phyloP scores from a whole-genome alignment of 37 sponge, comb jelly and placozoan species.

The Lycopodina hypogea region DNA sequence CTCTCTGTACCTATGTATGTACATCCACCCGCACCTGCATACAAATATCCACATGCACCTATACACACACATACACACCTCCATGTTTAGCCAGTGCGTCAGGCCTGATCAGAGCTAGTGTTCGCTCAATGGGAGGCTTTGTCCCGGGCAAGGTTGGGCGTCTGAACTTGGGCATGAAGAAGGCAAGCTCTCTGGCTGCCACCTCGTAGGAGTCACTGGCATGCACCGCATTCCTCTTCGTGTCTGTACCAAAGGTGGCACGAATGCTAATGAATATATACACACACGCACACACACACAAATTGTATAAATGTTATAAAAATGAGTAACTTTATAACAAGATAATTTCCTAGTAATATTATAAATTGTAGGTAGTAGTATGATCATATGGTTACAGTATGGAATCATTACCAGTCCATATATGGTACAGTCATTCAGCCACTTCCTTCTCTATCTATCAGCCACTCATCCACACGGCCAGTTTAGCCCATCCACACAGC shows the following conservation, averaged over 20 bases:
- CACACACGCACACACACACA: too few relatives aligned
- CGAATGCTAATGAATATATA: conserved; percentile 59
- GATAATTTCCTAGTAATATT: background rate
- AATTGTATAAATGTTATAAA: background rate
- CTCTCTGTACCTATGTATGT: too few relatives aligned
- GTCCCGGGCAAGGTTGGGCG: conserved; percentile 80
- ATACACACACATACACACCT: too few relatives aligned
- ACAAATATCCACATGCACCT: too few relatives aligned
- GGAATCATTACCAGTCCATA: too few relatives aligned
- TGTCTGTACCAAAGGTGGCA: conserved; percentile 81
- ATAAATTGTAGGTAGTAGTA: too few relatives aligned
- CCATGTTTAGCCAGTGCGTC: conserved; percentile 75
- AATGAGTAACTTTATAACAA: background rate
- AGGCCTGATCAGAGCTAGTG: conserved; percentile 94
- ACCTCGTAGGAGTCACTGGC: conserved; percentile 83
- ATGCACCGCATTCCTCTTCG: conserved; percentile 91
- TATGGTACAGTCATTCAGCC: too few relatives aligned
- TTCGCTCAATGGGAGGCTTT: conserved; percentile 81
- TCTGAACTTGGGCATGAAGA: conserved; percentile 91
- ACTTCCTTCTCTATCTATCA: too few relatives aligned
- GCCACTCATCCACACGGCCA: too few relatives aligned
- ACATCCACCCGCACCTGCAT: too few relatives aligned
- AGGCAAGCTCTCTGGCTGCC: conserved; percentile 95
- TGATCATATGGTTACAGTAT: too few relatives aligned
- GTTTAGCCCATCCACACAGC: too few relatives aligned